phyloP scores from a whole-genome alignment of 2,113 vertebrate species.

The Apistogramma diplotaenia region DNA sequence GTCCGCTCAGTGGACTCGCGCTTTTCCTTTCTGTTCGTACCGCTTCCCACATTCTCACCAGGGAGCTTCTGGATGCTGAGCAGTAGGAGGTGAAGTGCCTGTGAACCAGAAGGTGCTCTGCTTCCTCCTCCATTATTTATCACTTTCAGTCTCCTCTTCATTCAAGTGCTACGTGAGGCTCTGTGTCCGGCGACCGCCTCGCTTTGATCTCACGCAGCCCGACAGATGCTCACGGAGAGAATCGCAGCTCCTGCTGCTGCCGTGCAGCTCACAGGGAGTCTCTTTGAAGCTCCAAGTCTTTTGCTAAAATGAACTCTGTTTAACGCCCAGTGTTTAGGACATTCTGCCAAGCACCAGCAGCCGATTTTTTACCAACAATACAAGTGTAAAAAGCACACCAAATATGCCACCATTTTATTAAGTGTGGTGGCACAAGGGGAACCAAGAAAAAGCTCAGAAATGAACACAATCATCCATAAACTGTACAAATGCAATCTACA shows the following conservation, averaged over 20 bases:
- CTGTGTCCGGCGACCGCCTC: not conserved
- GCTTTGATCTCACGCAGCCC: conserved; percentile 25
- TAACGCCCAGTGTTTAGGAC: not conserved
- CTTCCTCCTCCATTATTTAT: conserved; percentile 43
- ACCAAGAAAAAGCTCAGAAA: not conserved
- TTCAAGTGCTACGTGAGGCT: not conserved
- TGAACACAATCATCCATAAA: not conserved
- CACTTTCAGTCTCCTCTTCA: not conserved
- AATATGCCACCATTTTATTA: not conserved
- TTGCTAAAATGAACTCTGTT: not conserved
- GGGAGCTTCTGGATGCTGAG: not conserved
- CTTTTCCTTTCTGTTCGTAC: not conserved
- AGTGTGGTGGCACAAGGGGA: not conserved
- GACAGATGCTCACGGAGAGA: not conserved
- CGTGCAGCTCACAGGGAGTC: not conserved
- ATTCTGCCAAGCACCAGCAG: not conserved
- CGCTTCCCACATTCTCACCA: not conserved
- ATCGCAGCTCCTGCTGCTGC: not conserved
- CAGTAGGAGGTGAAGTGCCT: not conserved
- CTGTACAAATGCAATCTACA: no score
- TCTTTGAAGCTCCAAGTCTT: not conserved
- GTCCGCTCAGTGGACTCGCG: not conserved
- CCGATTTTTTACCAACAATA: not conserved
- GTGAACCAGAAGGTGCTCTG: conserved; percentile 12
- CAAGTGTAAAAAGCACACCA: not conserved